Base-by-base conservation (phyloP, 2,113 vertebrate species). In the Tricholaema leucomelas region DNA sequence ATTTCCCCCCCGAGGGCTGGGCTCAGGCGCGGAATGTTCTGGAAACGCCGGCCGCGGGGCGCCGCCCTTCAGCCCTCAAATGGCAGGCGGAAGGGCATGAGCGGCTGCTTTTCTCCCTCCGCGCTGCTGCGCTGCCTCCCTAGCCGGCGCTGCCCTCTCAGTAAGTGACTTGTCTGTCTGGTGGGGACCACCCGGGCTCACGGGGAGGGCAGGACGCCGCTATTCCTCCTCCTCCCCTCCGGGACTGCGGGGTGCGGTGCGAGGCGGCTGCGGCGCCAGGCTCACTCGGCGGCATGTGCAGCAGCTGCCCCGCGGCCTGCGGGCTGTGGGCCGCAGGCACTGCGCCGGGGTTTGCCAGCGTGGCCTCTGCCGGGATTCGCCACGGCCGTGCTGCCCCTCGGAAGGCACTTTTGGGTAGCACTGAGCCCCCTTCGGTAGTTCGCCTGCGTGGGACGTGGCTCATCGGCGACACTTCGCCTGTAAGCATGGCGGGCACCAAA, bases 391-490 rank as follows among this genome's bases (percentile, higher is more conserved):
- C 52, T 46, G 61, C 15, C 24, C 40, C 31, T 27, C 50, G 2
- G 31, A 25, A 59, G 13, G 75, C 23, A 8, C 23, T 58, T 1
- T 2, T 8, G 35, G 18, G 59, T 4, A 9, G 35, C 17, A 16
- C 24, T 21, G 52, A 46, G 28, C 12, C 5, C 40, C 2, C 3
- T n/a, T 20, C 54, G 8, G 44, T 12, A 3, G 81, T 8, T 27
- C 10, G 54, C 4, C 23, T 6, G 27, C 5, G 1, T 4, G 19
- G 66, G 36, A 4, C 3, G 27, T 38, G 21, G 4, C 42, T 7
- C 24, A 1, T 4, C 2, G 4, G 20, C 6, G 3, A 17, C 9
- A 0, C 10, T 28, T 20, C 8, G 5, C 7, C 3, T 3, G 40
- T 11, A 7, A 18, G 33, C 5, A 5, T 56, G 40, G 11, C 0